Evolutionary conservation across 2,113 vertebrate genomes (phyloP), one percentile per base, ranked within the genome.

Genomic region (Thunnus maccoyii): DNA sequence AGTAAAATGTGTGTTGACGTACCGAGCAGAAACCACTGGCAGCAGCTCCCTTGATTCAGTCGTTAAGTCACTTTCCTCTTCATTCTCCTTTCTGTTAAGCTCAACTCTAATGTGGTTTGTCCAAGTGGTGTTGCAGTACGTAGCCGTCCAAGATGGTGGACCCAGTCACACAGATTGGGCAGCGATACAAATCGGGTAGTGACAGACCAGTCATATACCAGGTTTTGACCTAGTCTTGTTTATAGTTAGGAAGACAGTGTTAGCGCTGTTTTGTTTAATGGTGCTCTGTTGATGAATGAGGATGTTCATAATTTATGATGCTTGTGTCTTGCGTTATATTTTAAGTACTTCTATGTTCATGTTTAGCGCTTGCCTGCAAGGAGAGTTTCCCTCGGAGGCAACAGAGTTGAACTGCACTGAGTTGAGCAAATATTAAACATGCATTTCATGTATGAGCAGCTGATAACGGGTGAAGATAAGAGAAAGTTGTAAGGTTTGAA

Each of bases 261-360:
- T 69, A 46, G 57, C 22, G 22, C 58, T 80, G 84, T 86, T 87
- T 75, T n/a, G 74, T 86, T 83, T 73, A 56, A 84, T 67, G 60
- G 71, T 10, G 50, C 72, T 57, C 52, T 54, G 62, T 52, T 47
- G 64, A 85, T 77, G 68, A 85, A 86, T 74, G 27, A 76, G 50
- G 18, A 63, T n/a, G 3, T 89, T 66, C 11, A 89, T 92, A 76
- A 89, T 91, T 88, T 20, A 90, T 78, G 32, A 83, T 6, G 3
- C 66, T 36, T 60, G 67, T 12, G 52, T 73, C 62, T 51, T 72
- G 41, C 15, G 27, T 74, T 68, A 27, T 57, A 22, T 70, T 82
- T 77, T 44, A 85, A 70, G 74, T 55, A 76, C 60, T 78, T 84
- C 52, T 48, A 51, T 79, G 65, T 82, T 81, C 74, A 62, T 60